Percentiles rank a stretch among this genome's conserved stretches.
Conservation (phyloP, 1,140 invertebrate species). For the Tetramorium alpestre region DNA sequence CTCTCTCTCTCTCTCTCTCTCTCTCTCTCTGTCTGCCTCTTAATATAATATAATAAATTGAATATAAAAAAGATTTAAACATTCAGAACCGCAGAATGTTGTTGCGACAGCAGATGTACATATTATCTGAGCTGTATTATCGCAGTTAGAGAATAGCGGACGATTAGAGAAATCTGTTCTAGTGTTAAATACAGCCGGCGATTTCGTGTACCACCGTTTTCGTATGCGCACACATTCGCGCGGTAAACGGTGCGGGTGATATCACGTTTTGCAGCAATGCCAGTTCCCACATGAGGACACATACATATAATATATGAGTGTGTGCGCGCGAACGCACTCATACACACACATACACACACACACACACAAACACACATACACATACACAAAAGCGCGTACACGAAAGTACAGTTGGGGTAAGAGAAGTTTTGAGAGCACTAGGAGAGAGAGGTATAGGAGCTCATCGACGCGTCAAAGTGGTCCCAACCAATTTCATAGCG, state of each 20-base stretch:
- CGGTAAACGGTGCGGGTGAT: constrained; percentile 59
- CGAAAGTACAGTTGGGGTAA: constrained; percentile 58
- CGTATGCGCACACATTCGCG: constrained; percentile 35
- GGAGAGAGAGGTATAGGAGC: constrained; percentile 68
- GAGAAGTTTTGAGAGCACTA: constrained; percentile 74
- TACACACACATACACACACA: not conserved
- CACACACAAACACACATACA: constrained; percentile 7
- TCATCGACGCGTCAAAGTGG: constrained; percentile 81
- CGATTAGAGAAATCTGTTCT: constrained; percentile 50
- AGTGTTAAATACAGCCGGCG: constrained; percentile 58
- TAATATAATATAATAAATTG: not conserved
- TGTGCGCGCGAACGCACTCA: not conserved
- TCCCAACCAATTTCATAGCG: constrained; percentile 79
- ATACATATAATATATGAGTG: constrained; percentile 7
- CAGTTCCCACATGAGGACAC: constrained; percentile 12
- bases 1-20: not conserved
- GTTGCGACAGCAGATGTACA: not conserved
- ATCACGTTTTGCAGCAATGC: constrained; percentile 47
- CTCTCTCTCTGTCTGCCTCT: not conserved
- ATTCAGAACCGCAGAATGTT: not conserved
- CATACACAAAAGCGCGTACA: not conserved
- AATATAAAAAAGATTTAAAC: not conserved
- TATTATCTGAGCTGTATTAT: constrained; percentile 20
- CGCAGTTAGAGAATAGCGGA: constrained; percentile 20
- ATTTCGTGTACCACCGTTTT: constrained; percentile 34